These are phyloP conservation scores for Lipophrys pholis DNA, from an alignment of 2,113 vertebrate species.

Conservation along the genomic window DNA sequence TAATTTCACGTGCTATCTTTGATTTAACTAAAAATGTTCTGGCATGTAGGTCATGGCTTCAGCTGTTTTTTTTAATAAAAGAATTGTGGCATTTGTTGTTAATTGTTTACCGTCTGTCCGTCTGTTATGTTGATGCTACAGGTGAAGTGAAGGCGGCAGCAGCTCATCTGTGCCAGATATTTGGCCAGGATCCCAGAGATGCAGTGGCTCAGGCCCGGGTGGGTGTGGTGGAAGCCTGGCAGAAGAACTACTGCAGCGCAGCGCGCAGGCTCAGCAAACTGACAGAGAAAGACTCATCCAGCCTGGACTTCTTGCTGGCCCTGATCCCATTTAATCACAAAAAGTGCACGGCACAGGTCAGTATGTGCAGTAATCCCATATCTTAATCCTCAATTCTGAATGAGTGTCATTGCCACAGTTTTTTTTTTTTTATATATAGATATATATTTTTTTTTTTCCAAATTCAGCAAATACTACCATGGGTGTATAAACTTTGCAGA, in stretches of 20 bases:
- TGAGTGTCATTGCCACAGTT: not conserved
- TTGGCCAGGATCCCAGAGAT: constrained; percentile 79
- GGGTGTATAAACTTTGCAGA: not conserved
- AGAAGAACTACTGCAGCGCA: constrained; percentile 75
- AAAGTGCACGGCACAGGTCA: constrained; percentile 87
- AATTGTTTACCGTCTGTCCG: constrained; percentile 10
- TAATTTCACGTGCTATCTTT: not conserved
- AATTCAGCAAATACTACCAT: not conserved
- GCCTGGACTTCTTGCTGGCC: constrained; percentile 84
- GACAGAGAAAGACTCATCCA: constrained; percentile 80
- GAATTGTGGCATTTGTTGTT: not conserved
- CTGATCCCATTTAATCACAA: constrained; percentile 82
- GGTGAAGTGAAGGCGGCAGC: constrained; percentile 83
- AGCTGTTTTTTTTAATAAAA: constrained; percentile 2
- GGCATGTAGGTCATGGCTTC: not conserved
- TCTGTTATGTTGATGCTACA: constrained; percentile 48
- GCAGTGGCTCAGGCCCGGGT: constrained; percentile 82
- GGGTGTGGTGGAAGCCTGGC: constrained; percentile 88
- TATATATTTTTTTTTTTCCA: not conserved
- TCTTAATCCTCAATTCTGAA: not conserved
- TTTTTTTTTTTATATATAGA: too few species aligned
- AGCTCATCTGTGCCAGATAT: constrained; percentile 81
- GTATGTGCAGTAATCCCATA: not conserved
- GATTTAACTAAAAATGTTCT: not conserved
- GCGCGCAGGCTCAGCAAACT: constrained; percentile 83